Base-by-base conservation (phyloP, 2,113 vertebrate species). In the Vidua macroura region DNA sequence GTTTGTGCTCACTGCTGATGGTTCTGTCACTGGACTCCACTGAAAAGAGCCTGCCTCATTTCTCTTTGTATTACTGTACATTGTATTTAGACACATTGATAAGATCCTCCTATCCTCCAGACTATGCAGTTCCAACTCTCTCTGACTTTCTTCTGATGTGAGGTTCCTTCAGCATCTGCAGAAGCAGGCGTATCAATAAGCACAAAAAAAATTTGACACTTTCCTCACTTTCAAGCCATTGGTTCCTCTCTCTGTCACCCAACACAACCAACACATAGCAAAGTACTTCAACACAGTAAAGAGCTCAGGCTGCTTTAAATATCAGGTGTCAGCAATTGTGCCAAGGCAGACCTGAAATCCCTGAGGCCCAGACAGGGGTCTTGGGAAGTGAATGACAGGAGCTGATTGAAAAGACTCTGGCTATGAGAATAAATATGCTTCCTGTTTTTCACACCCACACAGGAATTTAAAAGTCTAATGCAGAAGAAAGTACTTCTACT, bases 301-400 rank as follows among this genome's bases (percentile, higher is more conserved):
- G 37, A 60, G 31, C 48, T 86, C 35, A 20, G 76, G 24, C 16
- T 79, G 62, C 79, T 82, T 64, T 72, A 64, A 93, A 76, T 13
- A 10, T 23, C 77, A 56, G 70, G 27, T 49, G 58, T 53, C 81
- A 87, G 43, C 31, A 83, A 11, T 6, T 0, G 0, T 63, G 58
- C 37, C 53, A 43, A 64, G 63, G 55, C 49, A 62, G 21, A 86
- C 27, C 28, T 48, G 52, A 88, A 90, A 84, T 51, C 77, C 81
- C 74, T 24, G 27, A 1, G 3, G 37, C 27, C 37, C 15, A 43
- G 15, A 43, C 22, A n/a, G 0, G 2, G 28, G 27, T 30, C 33
- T 76, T 75, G 70, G 81, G 49, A 91, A 52, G 52, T 66, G 59
- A 95, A 89, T 33, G 28, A 76, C 37, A 92, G 69, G 33, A 85